Evolutionary conservation across 2,888 invertebrate species (phyloP), one percentile per base, ranked within the genome.

Genomic region (Ochropleura plecta): DNA sequence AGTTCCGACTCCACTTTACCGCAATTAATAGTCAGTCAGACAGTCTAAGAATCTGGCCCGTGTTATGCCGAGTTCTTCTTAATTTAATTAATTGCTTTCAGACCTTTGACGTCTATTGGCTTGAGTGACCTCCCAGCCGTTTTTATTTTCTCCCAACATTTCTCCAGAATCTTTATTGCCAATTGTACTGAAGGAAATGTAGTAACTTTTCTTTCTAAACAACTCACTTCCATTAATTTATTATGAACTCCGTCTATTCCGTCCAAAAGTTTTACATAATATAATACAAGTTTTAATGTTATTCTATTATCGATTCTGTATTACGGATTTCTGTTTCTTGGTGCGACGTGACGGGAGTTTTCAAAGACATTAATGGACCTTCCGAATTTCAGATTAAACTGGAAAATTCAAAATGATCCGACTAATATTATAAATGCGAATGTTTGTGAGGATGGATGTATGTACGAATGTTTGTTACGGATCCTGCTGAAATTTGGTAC

Each of bases 171-270:
- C 70, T 86, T 78, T 75, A 80, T 84, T 66, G 79, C 73, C 73
- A 68, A 59, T 72, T 79, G 69, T 76, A 77, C 68, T 79, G 78
- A 68, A 76, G 77, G 70, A 79, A 82, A 78, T 76, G 66, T 73
- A 6, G 59, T 40, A 82, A 78, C 48, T 74, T 85, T 85, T 73
- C 49, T 64, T 70, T 67, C 77, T 73, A 76, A 82, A 79, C 79
- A 81, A 81, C 67, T 80, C n/a, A 81, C 80, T 84, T 82, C 46
- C 81, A 86, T 87, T 83, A 81, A 78, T 82, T 83, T 76, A 66
- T 78, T 70, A 70, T 73, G 53, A 67, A 72, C 12, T 16, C 48
- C 71, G 66, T 72, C 69, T 82, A 82, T 81, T 82, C 46, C n/a
- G 64, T 16, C 42, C 65, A 60, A 81, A 79, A 81, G 70, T 85